Evolutionary conservation across 2,113 vertebrate species (phyloP).

Genomic region (Jacana jacana): DNA sequence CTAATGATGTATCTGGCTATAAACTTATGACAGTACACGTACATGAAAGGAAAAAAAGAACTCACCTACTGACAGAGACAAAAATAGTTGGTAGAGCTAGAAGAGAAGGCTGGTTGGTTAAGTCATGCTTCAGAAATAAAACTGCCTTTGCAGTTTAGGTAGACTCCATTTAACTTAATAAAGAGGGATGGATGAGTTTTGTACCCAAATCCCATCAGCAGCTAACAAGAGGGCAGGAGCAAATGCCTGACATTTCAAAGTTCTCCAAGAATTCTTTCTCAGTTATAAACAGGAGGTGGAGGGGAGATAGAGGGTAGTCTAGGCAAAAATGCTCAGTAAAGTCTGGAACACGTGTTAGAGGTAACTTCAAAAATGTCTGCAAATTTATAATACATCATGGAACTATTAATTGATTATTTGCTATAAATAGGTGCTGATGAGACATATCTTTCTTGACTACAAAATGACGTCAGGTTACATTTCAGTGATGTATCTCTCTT

Average conservation of each 20-base stretch:
- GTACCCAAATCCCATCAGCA: neutral
- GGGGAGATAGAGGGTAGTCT: neutral
- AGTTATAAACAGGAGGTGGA: neutral
- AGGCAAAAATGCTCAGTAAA: neutral
- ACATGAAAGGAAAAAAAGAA: neutral
- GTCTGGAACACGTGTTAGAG: neutral
- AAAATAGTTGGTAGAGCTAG: neutral
- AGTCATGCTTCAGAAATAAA: neutral
- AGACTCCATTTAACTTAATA: neutral
- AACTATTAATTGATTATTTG: neutral
- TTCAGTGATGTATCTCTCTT: neutral
- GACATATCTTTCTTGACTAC: neutral
- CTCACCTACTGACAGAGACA: neutral
- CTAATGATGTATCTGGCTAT: neutral
- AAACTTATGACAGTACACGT: neutral
- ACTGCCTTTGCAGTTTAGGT: neutral
- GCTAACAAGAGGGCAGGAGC: neutral
- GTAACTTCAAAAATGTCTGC: neutral
- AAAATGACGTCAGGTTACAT: neutral
- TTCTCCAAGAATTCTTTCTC: neutral
- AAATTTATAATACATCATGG: neutral
- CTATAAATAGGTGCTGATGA: neutral
- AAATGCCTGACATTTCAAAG: neutral
- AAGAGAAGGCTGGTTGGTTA: neutral
- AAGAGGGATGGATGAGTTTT: neutral